Conservation (phyloP, 2,888 invertebrate species). For the Dastarcus helophoroides region DNA sequence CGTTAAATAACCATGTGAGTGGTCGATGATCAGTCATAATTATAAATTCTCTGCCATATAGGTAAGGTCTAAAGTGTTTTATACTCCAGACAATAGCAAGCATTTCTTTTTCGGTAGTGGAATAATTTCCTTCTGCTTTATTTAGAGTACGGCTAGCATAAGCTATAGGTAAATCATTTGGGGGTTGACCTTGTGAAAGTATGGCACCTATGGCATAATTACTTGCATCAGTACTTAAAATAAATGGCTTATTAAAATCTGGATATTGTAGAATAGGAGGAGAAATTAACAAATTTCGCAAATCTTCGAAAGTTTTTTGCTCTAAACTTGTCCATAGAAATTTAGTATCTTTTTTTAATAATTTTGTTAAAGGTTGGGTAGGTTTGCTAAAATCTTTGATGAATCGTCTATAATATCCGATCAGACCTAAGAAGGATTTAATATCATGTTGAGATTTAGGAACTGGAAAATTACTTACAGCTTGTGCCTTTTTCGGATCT, state of each 20-base stretch:
- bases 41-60: slow-evolving; percentile 28
- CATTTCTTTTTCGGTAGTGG: slow-evolving; percentile 28
- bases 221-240: slow-evolving; percentile 27
- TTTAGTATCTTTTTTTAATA: slow-evolving; percentile 15
- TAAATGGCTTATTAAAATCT: slow-evolving; percentile 20
- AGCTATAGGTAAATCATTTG: slow-evolving; percentile 25
- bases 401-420: slow-evolving; percentile 26
- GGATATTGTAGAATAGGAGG: slow-evolving; percentile 15
- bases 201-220: slow-evolving; percentile 24
- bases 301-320: slow-evolving; percentile 11
- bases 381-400: slow-evolving; percentile 20
- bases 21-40: slow-evolving; percentile 29
- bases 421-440: slow-evolving; percentile 21
- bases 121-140: slow-evolving; percentile 26
- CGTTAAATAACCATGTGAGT: slow-evolving; percentile 25
- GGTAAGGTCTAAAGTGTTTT: slow-evolving; percentile 29
- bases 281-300: slow-evolving; percentile 9
- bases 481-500: slow-evolving; percentile 15
- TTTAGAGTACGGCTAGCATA: slow-evolving; percentile 27
- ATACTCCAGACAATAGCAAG: slow-evolving; percentile 27
- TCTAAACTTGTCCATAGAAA: slow-evolving; percentile 16
- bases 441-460: slow-evolving; percentile 13
- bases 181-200: slow-evolving; percentile 20
- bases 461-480: slow-evolving; percentile 15
- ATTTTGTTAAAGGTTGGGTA: slow-evolving; percentile 18